Base-by-base conservation (phyloP, 2,797 vertebrate species). In the Melanotaenia parkinsoni region DNA sequence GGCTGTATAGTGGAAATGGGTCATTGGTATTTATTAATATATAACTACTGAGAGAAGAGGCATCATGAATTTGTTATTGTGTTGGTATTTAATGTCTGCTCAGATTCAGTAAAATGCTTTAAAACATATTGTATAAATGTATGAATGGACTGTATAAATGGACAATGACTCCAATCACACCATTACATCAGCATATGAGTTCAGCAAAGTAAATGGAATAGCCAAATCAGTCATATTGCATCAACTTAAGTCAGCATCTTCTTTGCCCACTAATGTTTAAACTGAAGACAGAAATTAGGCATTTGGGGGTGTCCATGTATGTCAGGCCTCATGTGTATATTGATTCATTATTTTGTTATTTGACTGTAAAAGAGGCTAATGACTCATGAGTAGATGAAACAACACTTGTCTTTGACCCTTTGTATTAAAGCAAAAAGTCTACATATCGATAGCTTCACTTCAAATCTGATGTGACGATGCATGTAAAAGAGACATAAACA, bases 11-110 rank as follows among this genome's bases (percentile, higher is more conserved):
- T 59, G 35, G 13, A 40, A 59, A 26, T 53, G 45, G 56, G 45
- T 30, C 63, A 60, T 5, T 40, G 33, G 33, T 47, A 26, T 66
- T 40, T 60, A 73, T 66, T 37, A 22, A 53, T 60, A 53, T 60
- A 45, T 60, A 35, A 40, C 5, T 32, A 28, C 16, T 32, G 60
- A 33, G 12, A 30, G 45, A 9, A 59, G 57, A 35, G 37, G 22
- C 22, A 58, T n/a, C 1, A 50, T 50, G 4, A 20, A 38, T 72
- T 58, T 43, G 24, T 11, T 58, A 38, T 14, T 22, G 13, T 59
- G 22, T 32, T 28, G 35, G 54, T 40, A n/a, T 16, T 38, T 20
- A 28, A 22, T 30, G 54, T 50, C 53, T 37, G 54, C 12, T 53
- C 24, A 38, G 32, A 38, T 37, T 60, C 32, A 38, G 22, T 22